Base-by-base conservation (phyloP, 2,113 vertebrate species). In the Kobus ellipsiprymnus region DNA sequence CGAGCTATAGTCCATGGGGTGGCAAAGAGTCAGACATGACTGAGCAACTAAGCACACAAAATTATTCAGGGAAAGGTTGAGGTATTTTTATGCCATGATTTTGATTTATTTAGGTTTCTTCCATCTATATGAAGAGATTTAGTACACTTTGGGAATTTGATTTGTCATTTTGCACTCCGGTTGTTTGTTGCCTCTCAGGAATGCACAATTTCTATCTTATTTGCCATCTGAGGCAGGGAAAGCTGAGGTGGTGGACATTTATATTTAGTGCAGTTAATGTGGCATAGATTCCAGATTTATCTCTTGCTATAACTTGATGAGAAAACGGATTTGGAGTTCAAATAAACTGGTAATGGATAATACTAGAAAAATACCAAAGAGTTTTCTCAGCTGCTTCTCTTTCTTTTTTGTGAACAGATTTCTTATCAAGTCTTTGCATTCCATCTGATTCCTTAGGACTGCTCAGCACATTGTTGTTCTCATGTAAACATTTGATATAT, bases 41-140 rank as follows among this genome's bases (percentile, higher is more conserved):
- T 25, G 36, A 74, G 36, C 67, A 74, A 40, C 21, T 74, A 25
- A 74, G 67, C 36, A 25, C 36, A 74, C n/a, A 96, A 23, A 87
- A 84, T 55, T 94, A 94, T 90, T 92, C 46, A 30, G 44, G 80
- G 50, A 87, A 91, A 90, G 64, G 81, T 52, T 85, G 46, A 77
- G 33, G 80, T 90, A 96, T 94, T 97, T 96, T 90, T 80, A 30
- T 60, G 67, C 30, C n/a, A 27, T 44, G 64, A 81, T 86, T 95
- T 92, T 91, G 74, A 91, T 82, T 91, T 94, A 86, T 93, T 86
- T 91, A 95, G 83, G 67, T 6, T 87, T 95, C 59, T 97, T 90
- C 77, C 10, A 9, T 59, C 46, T 85, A 74, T 96, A 6, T 59
- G 21, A 95, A 86, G 91, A 74, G 57, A 36, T 89, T 91, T 54